Conservation (phyloP, 2,113 vertebrate species). For the Notarius quadriscutis region DNA sequence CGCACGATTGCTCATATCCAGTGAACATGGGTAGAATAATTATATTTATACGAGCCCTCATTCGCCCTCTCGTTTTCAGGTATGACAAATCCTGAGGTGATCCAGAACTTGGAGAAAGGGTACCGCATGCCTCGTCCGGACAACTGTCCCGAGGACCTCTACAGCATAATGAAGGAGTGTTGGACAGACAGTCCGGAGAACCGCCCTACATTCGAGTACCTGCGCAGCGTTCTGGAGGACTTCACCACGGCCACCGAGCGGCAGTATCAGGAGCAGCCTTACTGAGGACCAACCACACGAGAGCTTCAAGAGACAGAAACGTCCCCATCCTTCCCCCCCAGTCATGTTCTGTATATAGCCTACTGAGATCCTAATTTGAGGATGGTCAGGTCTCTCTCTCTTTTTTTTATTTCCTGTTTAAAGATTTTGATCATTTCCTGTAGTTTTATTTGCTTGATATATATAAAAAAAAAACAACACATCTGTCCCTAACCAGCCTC, state of each 20-base stretch:
- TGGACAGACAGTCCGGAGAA: slow-evolving; percentile 88
- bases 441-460: not conserved
- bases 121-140: slow-evolving; percentile 94
- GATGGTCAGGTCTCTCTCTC: not conserved
- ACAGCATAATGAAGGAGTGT: slow-evolving; percentile 84
- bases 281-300: not conserved
- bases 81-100: slow-evolving; percentile 97
- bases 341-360: not conserved
- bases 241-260: slow-evolving; percentile 93
- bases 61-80: slow-evolving; percentile 65
- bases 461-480: not conserved
- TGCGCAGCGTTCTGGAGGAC: slow-evolving; percentile 89
- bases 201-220: slow-evolving; percentile 92
- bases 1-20: too few relatives aligned
- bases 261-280: slow-evolving; percentile 88
- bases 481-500: not conserved
- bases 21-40: too few relatives aligned
- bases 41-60: too few relatives aligned
- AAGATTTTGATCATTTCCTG: not conserved
- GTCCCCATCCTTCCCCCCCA: not conserved
- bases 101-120: slow-evolving; percentile 86
- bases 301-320: not conserved
- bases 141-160: slow-evolving; percentile 83
- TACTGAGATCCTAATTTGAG: not conserved
- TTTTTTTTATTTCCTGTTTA: not conserved